Evolutionary conservation across 2,113 vertebrate species (phyloP).

Genomic region (Melierax canorus): DNA sequence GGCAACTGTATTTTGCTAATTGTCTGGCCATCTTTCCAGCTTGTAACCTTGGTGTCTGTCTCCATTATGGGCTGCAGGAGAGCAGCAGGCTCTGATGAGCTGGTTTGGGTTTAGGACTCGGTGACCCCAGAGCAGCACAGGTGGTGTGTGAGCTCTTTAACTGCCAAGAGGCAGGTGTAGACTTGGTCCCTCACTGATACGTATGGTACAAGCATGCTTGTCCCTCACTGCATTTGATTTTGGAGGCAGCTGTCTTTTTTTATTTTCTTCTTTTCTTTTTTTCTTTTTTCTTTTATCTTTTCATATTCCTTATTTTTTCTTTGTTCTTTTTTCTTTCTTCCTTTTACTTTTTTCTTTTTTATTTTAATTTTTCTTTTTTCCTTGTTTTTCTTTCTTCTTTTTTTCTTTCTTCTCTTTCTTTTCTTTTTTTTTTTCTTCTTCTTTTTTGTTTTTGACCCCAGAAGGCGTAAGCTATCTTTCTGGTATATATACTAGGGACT

Average conservation of each 20-base stretch:
- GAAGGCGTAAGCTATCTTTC: not conserved
- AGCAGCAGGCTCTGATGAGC: not conserved
- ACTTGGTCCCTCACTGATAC: not conserved
- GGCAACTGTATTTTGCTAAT: not conserved
- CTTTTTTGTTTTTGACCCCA: too few relatives aligned
- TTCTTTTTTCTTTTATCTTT: too few relatives aligned
- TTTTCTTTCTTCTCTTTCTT: not conserved
- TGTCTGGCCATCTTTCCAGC: not conserved
- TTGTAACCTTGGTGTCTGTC: not conserved
- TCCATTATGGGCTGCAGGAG: not conserved
- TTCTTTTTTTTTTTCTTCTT: too few relatives aligned
- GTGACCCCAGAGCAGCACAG: not conserved
- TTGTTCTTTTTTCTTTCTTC: too few relatives aligned
- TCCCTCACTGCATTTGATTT: not conserved
- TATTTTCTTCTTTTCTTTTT: not conserved
- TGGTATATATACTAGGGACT: not conserved
- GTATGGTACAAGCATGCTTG: accelerated
- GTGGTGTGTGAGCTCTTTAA: not conserved
- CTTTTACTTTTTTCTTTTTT: too few relatives aligned
- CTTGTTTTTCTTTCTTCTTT: too few relatives aligned
- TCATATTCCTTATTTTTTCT: not conserved
- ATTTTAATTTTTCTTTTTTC: not conserved
- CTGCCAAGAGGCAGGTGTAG: not conserved
- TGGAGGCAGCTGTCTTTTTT: not conserved
- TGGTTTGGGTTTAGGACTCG: not conserved